Evolutionary conservation across 23 tunicate species (phyloP).

Genomic region (Botrylloides violaceus): DNA sequence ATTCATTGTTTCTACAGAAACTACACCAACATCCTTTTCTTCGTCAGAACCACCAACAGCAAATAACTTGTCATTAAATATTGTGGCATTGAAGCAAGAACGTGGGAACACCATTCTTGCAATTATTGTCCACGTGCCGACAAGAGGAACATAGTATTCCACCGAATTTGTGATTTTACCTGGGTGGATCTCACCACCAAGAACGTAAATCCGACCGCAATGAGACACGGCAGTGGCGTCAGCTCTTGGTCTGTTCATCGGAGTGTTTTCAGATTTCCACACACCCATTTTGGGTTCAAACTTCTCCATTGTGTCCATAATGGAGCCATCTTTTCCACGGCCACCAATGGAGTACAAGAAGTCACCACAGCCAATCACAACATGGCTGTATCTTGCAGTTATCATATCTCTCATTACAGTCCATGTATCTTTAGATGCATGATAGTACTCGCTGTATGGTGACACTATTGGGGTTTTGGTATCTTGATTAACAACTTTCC

Average conservation of each 20-base stretch:
- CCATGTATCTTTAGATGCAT: conserved; percentile 7
- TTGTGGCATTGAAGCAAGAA: conserved; percentile 5
- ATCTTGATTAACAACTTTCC: background rate
- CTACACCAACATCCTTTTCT: background rate
- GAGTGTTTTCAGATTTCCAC: conserved; percentile 4
- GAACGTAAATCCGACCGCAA: conserved; percentile 13
- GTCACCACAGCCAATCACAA: conserved; percentile 12
- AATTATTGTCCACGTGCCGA: conserved; percentile 20
- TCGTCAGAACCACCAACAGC: conserved; percentile 7
- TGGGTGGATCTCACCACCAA: conserved; percentile 13
- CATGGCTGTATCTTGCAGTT: conserved; percentile 15
- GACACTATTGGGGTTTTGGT: background rate
- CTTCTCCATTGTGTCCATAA: conserved; percentile 17
- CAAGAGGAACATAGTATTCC: conserved; percentile 12
- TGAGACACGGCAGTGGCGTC: conserved; percentile 24
- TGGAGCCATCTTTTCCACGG: background rate
- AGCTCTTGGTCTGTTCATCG: background rate
- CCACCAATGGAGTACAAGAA: conserved; percentile 22
- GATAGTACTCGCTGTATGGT: background rate
- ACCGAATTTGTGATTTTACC: conserved; percentile 20
- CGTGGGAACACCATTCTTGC: conserved; percentile 18
- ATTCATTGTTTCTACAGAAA: conserved; percentile 14
- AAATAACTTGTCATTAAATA: conserved; percentile 11
- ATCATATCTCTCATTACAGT: conserved; percentile 1
- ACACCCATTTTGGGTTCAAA: conserved; percentile 16